Evolutionary conservation across 2,113 vertebrate species (phyloP).

Genomic region (Eubucco bourcierii): DNA sequence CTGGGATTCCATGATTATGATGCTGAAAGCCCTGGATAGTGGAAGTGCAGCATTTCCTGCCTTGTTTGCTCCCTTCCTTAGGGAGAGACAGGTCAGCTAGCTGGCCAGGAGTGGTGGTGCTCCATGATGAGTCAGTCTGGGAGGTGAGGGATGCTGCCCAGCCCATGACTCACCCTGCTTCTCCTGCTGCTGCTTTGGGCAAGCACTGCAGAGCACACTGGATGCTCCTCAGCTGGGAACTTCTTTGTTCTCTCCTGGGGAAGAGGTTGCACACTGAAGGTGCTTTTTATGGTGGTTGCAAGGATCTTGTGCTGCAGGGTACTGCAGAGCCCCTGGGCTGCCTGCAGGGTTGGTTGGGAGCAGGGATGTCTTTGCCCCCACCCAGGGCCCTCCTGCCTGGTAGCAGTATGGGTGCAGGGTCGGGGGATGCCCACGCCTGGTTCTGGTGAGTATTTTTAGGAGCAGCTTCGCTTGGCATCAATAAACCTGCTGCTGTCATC

Average conservation of each 20-base stretch:
- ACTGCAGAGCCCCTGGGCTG: rapidly evolving
- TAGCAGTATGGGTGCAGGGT: rapidly evolving
- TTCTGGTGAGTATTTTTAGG: not conserved
- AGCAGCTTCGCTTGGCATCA: not conserved
- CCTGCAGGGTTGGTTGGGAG: rapidly evolving
- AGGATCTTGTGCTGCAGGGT: not conserved
- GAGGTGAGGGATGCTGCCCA: not conserved
- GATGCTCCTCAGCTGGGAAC: not conserved
- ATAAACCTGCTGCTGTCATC: not conserved
- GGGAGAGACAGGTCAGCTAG: not conserved
- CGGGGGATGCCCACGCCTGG: not conserved
- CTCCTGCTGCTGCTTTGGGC: rapidly evolving
- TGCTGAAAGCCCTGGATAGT: not conserved
- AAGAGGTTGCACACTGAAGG: not conserved
- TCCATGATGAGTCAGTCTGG: not conserved
- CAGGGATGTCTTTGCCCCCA: not conserved
- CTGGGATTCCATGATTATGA: not conserved
- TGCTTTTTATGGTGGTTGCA: rapidly evolving
- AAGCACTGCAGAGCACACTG: not conserved
- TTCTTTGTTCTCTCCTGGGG: not conserved
- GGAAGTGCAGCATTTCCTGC: not conserved
- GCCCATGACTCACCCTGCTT: not conserved
- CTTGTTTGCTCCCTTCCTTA: not conserved
- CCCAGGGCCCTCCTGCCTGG: not conserved
- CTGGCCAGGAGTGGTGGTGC: not conserved